Evolutionary conservation across 2,113 vertebrate species (phyloP), one percentile per base, ranked within the genome.

Genomic region (Harpagus bidentatus): DNA sequence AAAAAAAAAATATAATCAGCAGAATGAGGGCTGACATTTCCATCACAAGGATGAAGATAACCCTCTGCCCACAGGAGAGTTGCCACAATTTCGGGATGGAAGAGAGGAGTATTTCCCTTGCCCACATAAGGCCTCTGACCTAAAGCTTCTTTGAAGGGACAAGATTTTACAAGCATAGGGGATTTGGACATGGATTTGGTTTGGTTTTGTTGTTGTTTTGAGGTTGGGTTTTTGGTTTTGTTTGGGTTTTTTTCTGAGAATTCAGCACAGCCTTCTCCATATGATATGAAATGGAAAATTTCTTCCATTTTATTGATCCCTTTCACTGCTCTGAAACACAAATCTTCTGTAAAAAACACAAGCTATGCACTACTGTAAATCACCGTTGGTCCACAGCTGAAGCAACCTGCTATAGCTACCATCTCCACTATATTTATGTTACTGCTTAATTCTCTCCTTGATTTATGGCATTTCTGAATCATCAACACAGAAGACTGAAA

Each of bases 401-500:
- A 53, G 66, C 72, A 65, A 28, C 38, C 56, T 80, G 69, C 69
- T 90, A 73, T 36, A 43, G 45, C 45, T 56, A 43, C 52, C 53
- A 73, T 58, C 48, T 56, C 82, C 40, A n/a, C 71, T 79, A 1
- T 58, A 78, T 69, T 77, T 73, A 26, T 31, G 8, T 48, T 74
- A 56, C 40, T 53, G 28, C 62, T 82, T 83, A 88, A 93, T 88
- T 90, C 77, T 59, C 47, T 66, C 34, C 34, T 82, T 3, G 0
- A 81, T 53, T 95, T 94, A 82, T 58, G 59, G 20, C 22, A 28
- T 83, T 93, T 94, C 55, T 91, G 83, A 85, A 77, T 93, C 84
- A 88, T 86, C 74, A 95, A 66, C 78, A 91, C 19, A 58, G 45
- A 53, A 86, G 21, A 82, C 36, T 13, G 53, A 79, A 87, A 92